Percentiles rank a stretch among this genome's conserved stretches.
These are phyloP conservation scores for Chironomus riparius DNA, from an alignment of 2,888 invertebrate species.

Conservation along the genomic window DNA sequence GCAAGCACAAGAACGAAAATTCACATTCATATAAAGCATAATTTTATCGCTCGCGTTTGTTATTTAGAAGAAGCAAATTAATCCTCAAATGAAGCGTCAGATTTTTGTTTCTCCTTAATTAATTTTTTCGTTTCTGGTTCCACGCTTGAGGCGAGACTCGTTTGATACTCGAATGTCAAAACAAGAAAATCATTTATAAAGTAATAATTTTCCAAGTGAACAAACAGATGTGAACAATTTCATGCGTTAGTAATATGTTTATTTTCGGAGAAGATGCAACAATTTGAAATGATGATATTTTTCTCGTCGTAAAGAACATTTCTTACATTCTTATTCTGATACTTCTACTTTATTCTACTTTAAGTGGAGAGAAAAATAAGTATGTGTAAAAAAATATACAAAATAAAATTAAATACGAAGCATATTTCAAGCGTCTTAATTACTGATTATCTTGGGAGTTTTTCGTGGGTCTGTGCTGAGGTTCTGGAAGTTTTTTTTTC, in stretches of 20 bases:
- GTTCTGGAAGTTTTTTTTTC: no score
- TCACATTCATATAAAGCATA: not conserved
- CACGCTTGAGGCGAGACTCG: not conserved
- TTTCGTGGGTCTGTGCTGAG: not conserved
- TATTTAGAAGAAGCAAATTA: conserved; percentile 3
- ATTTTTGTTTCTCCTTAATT: conserved; percentile 13
- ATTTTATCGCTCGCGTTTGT: not conserved
- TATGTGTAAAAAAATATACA: not conserved
- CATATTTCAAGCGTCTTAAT: conserved; percentile 21
- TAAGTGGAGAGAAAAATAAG: not conserved
- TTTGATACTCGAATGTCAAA: conserved; percentile 18
- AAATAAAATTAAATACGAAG: not conserved
- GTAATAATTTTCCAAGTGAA: conserved; percentile 26
- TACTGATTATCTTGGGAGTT: conserved; percentile 25
- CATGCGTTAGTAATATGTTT: conserved; percentile 19
- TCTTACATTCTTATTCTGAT: no score
- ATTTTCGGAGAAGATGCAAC: conserved; percentile 19
- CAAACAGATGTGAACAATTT: conserved; percentile 20
- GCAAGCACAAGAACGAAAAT: not conserved
- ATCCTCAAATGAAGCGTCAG: conserved; percentile 21
- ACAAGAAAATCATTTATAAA: conserved; percentile 27
- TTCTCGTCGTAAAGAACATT: not conserved
- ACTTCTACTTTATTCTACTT: no score
- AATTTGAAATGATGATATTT: conserved; percentile 1
- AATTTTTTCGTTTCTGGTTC: not conserved